Percentiles rank a stretch among this genome's conserved stretches.
Conservation (phyloP, 2,888 invertebrate species). For the Xanthorhoe spadicearia region DNA sequence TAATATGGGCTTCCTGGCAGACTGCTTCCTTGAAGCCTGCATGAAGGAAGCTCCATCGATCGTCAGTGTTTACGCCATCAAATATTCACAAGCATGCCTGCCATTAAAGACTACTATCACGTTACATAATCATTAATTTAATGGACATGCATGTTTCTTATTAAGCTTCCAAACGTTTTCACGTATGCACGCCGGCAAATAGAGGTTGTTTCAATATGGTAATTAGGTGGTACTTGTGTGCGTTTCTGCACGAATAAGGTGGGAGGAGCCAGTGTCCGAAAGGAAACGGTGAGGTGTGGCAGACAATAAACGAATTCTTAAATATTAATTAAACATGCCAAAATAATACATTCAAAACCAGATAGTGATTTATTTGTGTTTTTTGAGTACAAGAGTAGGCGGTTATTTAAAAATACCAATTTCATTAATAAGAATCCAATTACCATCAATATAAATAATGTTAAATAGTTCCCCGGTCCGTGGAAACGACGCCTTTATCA, state of each 20-base stretch:
- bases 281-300: conserved; percentile 38
- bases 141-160: conserved; percentile 42
- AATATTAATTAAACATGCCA: conserved; percentile 33
- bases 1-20: conserved; percentile 31
- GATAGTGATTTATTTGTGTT: conserved; percentile 14
- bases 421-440: conserved; percentile 49
- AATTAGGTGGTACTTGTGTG: conserved; percentile 27
- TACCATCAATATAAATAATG: conserved; percentile 47
- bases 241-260: conserved; percentile 36
- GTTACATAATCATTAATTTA: conserved; percentile 52
- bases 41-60: conserved; percentile 14
- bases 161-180: conserved; percentile 29
- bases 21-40: conserved; percentile 34
- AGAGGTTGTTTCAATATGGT: conserved; percentile 29
- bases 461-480: conserved; percentile 51
- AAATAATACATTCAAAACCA: conserved; percentile 16
- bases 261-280: conserved; percentile 39
- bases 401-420: conserved; percentile 29
- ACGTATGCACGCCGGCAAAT: conserved; percentile 27
- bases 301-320: conserved; percentile 28
- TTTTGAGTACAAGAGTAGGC: conserved; percentile 10
- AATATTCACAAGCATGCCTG: conserved; percentile 24
- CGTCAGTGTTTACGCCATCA: conserved; percentile 27
- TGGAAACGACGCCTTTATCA: conserved; percentile 53
- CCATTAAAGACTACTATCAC: conserved; percentile 47